phyloP scores from a whole-genome alignment of 1,140 invertebrate genomes.

The Antheraea pernyi region DNA sequence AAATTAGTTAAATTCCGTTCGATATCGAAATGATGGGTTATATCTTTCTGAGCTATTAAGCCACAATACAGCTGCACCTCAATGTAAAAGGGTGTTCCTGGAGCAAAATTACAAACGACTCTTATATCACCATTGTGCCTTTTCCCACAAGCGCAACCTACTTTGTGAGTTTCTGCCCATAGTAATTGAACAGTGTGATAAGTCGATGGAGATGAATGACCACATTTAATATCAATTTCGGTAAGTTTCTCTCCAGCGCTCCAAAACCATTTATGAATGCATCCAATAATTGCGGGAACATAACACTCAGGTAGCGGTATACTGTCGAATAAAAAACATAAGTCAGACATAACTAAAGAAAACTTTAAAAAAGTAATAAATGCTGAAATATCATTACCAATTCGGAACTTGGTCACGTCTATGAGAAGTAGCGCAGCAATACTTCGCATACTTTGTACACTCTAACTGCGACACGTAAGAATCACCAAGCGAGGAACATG shows the following conservation, averaged over 20 bases:
- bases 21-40: slow-evolving; percentile 16
- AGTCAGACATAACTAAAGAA: slow-evolving; percentile 1
- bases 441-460: slow-evolving; percentile 56
- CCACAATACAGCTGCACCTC: slow-evolving; percentile 58
- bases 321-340: slow-evolving; percentile 37
- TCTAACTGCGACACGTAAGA: slow-evolving; percentile 55
- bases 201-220: slow-evolving; percentile 42
- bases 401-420: slow-evolving; percentile 25
- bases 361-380: slow-evolving; percentile 5
- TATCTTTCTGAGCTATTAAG: slow-evolving; percentile 41
- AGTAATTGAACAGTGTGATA: slow-evolving; percentile 57
- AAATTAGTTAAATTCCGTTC: not conserved
- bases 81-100: slow-evolving; percentile 57
- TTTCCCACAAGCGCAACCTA: slow-evolving; percentile 61
- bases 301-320: slow-evolving; percentile 57
- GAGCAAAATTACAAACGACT: slow-evolving; percentile 65
- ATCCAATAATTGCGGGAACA: slow-evolving; percentile 52
- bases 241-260: slow-evolving; percentile 44
- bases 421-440: slow-evolving; percentile 43
- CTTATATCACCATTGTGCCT: slow-evolving; percentile 47
- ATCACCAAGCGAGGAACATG: slow-evolving; percentile 55
- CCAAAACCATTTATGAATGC: slow-evolving; percentile 62
- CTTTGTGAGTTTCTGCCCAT: slow-evolving; percentile 60
- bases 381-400: slow-evolving; percentile 33
- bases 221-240: slow-evolving; percentile 52